phyloP scores from a whole-genome alignment of 1,140 invertebrate species.

The Zaprionus africanus region DNA sequence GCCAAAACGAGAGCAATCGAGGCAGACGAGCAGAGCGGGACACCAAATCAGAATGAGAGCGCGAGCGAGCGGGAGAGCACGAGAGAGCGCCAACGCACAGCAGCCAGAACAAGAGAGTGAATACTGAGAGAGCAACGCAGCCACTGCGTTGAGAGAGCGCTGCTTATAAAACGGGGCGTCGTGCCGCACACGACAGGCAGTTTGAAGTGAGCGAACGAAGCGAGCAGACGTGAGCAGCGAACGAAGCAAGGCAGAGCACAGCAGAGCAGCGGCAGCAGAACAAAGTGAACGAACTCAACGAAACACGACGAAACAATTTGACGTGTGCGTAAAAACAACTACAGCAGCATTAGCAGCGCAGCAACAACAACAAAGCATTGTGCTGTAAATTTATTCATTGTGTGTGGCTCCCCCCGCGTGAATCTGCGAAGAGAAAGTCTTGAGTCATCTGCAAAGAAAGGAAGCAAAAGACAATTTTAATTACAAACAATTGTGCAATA shows the following conservation, averaged over 20 bases:
- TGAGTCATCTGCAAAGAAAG: conserved; percentile 57
- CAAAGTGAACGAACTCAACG: conserved; percentile 69
- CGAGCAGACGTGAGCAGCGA: conserved; percentile 31
- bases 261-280: conserved; percentile 25
- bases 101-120: conserved; percentile 1
- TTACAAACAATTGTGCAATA: conserved; percentile 74
- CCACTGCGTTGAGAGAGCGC: conserved; percentile 36
- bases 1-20: conserved; percentile 25
- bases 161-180: conserved; percentile 55
- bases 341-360: conserved; percentile 16
- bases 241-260: conserved; percentile 17
- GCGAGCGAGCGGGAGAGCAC: conserved; percentile 4
- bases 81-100: conserved; percentile 1
- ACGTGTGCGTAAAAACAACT: conserved; percentile 37
- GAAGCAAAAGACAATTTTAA: conserved; percentile 34
- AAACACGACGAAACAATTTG: conserved; percentile 28
- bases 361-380: conserved; percentile 59
- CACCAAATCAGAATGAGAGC: conserved; percentile 14
- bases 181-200: conserved; percentile 46
- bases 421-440: conserved; percentile 73
- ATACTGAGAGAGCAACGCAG: not conserved
- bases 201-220: conserved; percentile 53
- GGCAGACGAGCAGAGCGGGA: conserved; percentile 18
- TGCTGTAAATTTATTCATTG: conserved; percentile 71
- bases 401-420: conserved; percentile 19